Conservation (phyloP, 2,888 invertebrate genomes). For the Pomacea canaliculata region DNA sequence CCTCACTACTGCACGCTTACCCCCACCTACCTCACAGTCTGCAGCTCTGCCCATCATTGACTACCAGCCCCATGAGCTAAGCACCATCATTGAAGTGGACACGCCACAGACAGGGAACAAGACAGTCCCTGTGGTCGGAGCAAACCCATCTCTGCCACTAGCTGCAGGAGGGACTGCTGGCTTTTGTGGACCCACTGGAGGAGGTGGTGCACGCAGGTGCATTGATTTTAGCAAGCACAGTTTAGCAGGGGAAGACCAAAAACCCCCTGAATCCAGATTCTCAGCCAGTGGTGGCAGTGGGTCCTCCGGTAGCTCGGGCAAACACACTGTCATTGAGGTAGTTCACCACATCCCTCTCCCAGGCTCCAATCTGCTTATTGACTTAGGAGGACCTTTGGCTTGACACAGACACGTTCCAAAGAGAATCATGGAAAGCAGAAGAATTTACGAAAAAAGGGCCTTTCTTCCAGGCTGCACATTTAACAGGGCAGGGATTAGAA, state of each 20-base stretch:
- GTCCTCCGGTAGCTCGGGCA: conserved; percentile 15
- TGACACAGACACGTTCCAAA: too few species aligned
- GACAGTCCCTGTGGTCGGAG: background rate
- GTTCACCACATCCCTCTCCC: background rate
- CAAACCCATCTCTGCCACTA: background rate
- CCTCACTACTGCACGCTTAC: background rate
- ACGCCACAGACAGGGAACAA: conserved; percentile 39
- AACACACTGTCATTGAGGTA: conserved; percentile 15
- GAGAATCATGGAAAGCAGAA: background rate
- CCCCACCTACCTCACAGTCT: conserved; percentile 2
- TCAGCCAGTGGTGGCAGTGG: conserved; percentile 5
- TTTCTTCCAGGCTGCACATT: background rate
- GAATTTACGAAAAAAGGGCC: background rate
- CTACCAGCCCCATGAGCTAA: conserved; percentile 47
- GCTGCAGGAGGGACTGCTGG: background rate
- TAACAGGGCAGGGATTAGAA: background rate
- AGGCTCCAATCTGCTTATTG: too few species aligned
- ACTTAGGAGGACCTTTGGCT: too few species aligned
- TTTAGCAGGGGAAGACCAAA: background rate
- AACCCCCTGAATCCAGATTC: conserved; percentile 1
- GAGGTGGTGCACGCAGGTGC: conserved; percentile 1
- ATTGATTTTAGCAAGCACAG: conserved; percentile 10
- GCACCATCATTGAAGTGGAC: conserved; percentile 60
- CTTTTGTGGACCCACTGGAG: background rate
- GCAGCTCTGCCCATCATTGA: conserved; percentile 1